Percentiles rank a stretch among this genome's conserved stretches.
phyloP scores from a whole-genome alignment of 1,140 invertebrate species.

The Homarus americanus region DNA sequence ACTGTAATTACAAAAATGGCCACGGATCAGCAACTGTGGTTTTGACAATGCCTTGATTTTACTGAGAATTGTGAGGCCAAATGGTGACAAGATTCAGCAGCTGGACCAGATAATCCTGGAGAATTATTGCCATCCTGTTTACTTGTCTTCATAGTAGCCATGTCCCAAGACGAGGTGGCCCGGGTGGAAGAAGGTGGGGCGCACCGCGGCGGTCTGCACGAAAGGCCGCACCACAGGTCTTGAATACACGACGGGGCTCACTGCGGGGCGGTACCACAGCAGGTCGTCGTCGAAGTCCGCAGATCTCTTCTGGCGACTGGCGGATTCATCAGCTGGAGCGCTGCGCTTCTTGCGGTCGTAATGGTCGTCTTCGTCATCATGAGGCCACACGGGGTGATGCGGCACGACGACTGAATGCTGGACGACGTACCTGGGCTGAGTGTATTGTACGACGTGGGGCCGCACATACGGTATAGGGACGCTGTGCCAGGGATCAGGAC shows the following conservation, averaged over 20 bases:
- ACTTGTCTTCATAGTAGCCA: not conserved
- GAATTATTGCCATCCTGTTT: not conserved
- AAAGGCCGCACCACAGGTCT: not conserved
- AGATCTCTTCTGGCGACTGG: not conserved
- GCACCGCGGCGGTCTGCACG: not conserved
- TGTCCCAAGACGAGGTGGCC: not conserved
- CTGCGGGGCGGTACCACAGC: not conserved
- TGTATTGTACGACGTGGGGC: not conserved
- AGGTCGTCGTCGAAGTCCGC: not conserved
- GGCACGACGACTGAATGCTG: not conserved
- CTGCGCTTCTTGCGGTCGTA: conserved; percentile 3
- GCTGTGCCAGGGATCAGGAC: not conserved
- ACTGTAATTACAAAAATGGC: not conserved
- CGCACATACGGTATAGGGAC: not conserved
- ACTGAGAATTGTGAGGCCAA: not conserved
- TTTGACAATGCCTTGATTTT: not conserved
- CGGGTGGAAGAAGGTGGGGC: not conserved
- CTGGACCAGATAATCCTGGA: not conserved
- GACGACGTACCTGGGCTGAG: not conserved
- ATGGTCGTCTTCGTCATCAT: not conserved
- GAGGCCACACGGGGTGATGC: not conserved
- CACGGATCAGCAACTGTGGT: not conserved
- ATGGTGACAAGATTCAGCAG: not conserved
- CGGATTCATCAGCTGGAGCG: not conserved
- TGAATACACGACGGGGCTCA: not conserved